A percentile compares a stretch with the other conserved stretches of the same genome.
Evolutionary conservation across 2,888 invertebrate genomes (phyloP).

Genomic region (Balanococcus diminutus): DNA sequence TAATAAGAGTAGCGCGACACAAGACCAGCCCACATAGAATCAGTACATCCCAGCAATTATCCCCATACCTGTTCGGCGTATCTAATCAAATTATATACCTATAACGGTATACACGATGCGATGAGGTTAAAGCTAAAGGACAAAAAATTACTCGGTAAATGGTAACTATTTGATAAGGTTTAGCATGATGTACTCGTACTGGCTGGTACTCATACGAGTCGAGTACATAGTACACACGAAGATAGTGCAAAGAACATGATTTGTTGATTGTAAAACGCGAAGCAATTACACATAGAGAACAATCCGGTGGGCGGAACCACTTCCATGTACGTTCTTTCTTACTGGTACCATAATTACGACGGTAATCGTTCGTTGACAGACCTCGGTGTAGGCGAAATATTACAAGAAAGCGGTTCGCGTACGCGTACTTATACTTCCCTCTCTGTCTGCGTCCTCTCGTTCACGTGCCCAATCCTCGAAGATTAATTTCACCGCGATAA

Average conservation of each 20-base stretch:
- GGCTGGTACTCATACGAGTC: not conserved
- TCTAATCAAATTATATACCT: conserved; percentile 4
- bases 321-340: conserved; percentile 45
- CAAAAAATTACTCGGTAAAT: not conserved
- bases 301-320: conserved; percentile 51
- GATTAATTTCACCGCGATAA: not conserved
- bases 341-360: conserved; percentile 16
- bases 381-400: conserved; percentile 43
- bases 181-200: not conserved
- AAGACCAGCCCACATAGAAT: conserved; percentile 34
- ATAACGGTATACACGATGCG: not conserved
- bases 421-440: not conserved
- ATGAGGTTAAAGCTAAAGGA: not conserved
- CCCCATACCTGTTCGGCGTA: conserved; percentile 12
- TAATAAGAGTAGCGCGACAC: conserved; percentile 17
- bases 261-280: conserved; percentile 47
- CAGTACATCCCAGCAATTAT: conserved; percentile 21
- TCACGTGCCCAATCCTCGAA: not conserved
- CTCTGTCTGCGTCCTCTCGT: not conserved
- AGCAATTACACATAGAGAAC: conserved; percentile 44
- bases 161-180: not conserved
- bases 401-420: conserved; percentile 16
- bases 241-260: conserved; percentile 32
- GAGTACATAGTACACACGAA: not conserved
- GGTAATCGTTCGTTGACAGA: conserved; percentile 41